Evolutionary conservation across 1,140 invertebrate genomes (phyloP).

Genomic region (Drosophila micromelanica): DNA sequence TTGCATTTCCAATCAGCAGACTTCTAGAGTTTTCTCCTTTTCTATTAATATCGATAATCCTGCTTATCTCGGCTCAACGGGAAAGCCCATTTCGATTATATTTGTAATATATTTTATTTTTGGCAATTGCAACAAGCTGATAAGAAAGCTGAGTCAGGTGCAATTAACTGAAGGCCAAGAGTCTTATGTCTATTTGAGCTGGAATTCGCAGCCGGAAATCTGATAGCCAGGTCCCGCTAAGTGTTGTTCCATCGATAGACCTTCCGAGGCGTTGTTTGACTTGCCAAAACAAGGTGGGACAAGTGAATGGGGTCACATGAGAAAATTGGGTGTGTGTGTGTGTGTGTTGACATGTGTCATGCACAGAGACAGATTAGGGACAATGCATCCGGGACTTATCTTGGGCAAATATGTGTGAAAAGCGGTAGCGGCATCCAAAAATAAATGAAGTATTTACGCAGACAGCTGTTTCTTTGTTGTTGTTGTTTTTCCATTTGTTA

Average conservation of each 20-base stretch:
- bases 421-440: slow-evolving; percentile 27
- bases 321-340: not conserved
- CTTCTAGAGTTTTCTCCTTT: not conserved
- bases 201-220: slow-evolving; percentile 33
- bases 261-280: slow-evolving; percentile 19
- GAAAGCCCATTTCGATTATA: slow-evolving; percentile 5
- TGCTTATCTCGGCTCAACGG: slow-evolving; percentile 2
- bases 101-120: not conserved
- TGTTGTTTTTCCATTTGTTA: slow-evolving; percentile 21
- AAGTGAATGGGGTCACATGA: slow-evolving; percentile 47
- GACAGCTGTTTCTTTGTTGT: slow-evolving; percentile 6
- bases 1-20: not conserved
- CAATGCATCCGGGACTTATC: slow-evolving; percentile 26
- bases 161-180: slow-evolving; percentile 4
- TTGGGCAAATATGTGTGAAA: slow-evolving; percentile 22
- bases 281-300: slow-evolving; percentile 26
- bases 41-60: too few relatives aligned
- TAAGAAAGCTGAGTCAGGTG: not conserved
- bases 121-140: slow-evolving; percentile 1
- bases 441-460: slow-evolving; percentile 50
- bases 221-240: slow-evolving; percentile 23
- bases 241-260: slow-evolving; percentile 17
- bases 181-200: slow-evolving; percentile 5
- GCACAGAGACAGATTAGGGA: not conserved
- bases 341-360: slow-evolving; percentile 23